Evolutionary conservation across 2,797 vertebrate species (phyloP).

Genomic region (Acridotheres tristis): DNA sequence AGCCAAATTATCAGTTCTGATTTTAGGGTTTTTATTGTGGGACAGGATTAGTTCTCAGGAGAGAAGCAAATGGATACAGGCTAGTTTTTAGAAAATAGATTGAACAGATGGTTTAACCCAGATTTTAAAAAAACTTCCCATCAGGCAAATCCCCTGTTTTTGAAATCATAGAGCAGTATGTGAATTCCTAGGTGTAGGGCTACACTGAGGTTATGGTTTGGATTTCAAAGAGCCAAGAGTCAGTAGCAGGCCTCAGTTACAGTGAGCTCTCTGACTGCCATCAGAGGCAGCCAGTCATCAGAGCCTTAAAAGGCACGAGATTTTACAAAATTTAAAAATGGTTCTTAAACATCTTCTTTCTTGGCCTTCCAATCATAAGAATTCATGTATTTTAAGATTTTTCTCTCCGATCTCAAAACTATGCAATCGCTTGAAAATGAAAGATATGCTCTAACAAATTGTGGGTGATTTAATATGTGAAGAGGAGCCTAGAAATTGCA

Average conservation of each 20-base stretch:
- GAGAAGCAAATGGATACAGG: background rate
- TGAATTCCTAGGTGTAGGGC: background rate
- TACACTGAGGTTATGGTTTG: background rate
- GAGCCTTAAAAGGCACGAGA: background rate
- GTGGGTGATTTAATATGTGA: background rate
- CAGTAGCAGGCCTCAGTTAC: background rate
- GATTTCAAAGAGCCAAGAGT: background rate
- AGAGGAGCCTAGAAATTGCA: background rate
- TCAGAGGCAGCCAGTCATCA: no score
- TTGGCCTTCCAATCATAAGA: background rate
- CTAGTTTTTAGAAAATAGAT: background rate
- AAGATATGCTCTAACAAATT: background rate
- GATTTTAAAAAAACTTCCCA: background rate
- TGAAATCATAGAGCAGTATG: background rate
- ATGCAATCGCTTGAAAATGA: background rate
- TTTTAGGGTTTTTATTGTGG: constrained; percentile 2
- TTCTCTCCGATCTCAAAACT: background rate
- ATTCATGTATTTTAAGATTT: background rate
- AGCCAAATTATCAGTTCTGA: constrained; percentile 31
- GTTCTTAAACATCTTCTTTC: background rate
- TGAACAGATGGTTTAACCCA: background rate
- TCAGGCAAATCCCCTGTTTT: background rate
- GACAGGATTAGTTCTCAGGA: background rate
- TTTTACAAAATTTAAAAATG: background rate
- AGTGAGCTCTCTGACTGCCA: background rate